A percentile compares a stretch with the other conserved stretches of the same genome.
These are phyloP conservation scores for Loxodonta africana DNA, from an alignment of 2,113 vertebrate genomes.

Conservation along the genomic window DNA sequence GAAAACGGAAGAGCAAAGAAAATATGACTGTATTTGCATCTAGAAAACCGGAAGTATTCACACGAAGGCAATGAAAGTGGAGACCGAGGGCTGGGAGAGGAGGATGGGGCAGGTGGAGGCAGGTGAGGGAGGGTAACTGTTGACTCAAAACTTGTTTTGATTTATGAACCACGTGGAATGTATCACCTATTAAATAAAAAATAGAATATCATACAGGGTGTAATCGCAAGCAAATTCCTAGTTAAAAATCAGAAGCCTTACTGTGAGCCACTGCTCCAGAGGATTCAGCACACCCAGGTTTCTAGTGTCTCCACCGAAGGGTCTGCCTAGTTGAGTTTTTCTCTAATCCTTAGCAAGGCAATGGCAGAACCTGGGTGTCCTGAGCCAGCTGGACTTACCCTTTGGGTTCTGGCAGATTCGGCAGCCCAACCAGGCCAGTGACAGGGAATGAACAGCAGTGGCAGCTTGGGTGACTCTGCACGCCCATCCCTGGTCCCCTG, in stretches of 20 bases:
- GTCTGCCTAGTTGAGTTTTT: too few relatives aligned
- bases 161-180: not conserved
- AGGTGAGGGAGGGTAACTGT: accelerated
- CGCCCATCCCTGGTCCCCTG: accelerated
- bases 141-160: not conserved
- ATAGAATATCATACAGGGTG: not conserved
- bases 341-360: not conserved
- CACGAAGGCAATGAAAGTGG: not conserved
- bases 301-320: not conserved
- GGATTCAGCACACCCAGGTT: not conserved
- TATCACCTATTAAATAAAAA: not conserved
- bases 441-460: not conserved
- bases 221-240: not conserved
- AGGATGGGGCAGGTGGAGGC: not conserved
- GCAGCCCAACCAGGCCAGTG: accelerated
- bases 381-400: accelerated
- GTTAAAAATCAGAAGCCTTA: not conserved
- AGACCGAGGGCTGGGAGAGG: not conserved
- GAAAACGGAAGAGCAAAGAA: not conserved
- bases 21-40: not conserved
- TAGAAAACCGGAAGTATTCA: not conserved
- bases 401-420: accelerated
- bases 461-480: too few relatives aligned
- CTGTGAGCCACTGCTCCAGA: not conserved
- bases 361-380: not conserved